A percentile compares a stretch with the other conserved stretches of the same genome.
phyloP scores from a whole-genome alignment of 1,140 invertebrate genomes.

The Heliconius melpomene region DNA sequence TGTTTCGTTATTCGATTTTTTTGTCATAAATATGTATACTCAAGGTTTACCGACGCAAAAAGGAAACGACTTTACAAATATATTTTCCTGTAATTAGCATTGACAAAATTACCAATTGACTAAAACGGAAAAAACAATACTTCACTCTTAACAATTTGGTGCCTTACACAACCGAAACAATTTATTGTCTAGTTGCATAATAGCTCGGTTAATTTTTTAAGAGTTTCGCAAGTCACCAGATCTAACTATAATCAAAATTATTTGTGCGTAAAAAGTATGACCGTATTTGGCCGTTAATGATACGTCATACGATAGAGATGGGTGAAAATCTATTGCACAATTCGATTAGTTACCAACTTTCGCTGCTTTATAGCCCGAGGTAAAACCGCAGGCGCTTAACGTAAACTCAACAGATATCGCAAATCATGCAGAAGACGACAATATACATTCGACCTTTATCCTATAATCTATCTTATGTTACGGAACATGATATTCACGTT shows the following conservation, averaged over 20 bases:
- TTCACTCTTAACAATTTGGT: background rate
- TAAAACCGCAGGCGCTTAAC: conserved; percentile 15
- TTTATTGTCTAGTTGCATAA: conserved; percentile 26
- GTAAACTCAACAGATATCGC: conserved; percentile 11
- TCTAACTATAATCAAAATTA: conserved; percentile 32
- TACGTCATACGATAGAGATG: conserved; percentile 26
- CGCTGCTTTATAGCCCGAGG: conserved; percentile 20
- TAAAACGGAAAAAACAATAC: background rate
- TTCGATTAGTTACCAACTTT: conserved; percentile 34
- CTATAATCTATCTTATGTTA: background rate
- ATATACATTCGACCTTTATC: conserved; percentile 18
- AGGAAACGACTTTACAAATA: background rate
- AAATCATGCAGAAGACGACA: conserved; percentile 4
- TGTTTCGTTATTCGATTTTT: background rate
- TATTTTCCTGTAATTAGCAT: conserved; percentile 1
- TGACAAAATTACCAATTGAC: conserved; percentile 18
- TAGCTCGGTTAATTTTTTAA: conserved; percentile 15
- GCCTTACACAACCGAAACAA: background rate
- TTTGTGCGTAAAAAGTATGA: conserved; percentile 22
- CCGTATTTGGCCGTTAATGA: conserved; percentile 20
- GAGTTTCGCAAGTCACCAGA: conserved; percentile 31
- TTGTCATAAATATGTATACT: too few species aligned
- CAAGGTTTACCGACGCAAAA: background rate
- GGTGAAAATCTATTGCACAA: conserved; percentile 34
- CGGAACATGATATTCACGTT: background rate